phyloP scores from a whole-genome alignment of 1,140 invertebrate genomes.

The Zaprionus tsacasi region DNA sequence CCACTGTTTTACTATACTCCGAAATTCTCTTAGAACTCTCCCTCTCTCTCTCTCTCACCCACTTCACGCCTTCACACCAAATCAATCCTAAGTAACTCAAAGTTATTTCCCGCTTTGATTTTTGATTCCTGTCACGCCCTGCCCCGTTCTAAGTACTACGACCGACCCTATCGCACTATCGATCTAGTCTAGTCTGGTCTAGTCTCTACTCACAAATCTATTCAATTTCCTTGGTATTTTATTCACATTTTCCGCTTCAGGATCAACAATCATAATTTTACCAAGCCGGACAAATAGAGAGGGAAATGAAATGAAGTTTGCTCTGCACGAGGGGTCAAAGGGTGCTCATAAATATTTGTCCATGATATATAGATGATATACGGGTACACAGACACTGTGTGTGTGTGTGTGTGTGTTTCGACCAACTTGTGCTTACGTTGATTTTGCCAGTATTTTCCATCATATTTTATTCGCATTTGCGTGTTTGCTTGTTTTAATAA shows the following conservation, averaged over 20 bases:
- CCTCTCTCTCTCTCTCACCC: no score
- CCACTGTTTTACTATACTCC: background rate
- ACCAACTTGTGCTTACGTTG: conserved; percentile 4
- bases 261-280: background rate
- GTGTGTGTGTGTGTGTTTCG: background rate
- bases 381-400: background rate
- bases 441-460: background rate
- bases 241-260: background rate
- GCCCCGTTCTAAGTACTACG: no score
- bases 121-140: background rate
- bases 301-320: conserved; percentile 17
- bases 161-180: background rate
- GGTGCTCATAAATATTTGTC: conserved; percentile 15
- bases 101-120: background rate
- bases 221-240: conserved; percentile 2
- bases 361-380: conserved; percentile 11
- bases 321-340: background rate
- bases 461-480: background rate
- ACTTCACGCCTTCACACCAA: background rate
- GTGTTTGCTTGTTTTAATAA: background rate
- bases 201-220: background rate
- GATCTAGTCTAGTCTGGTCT: background rate
- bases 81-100: background rate
- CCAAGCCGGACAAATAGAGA: background rate
- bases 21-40: no score